Evolutionary conservation across 30 jellyfish, hydroid and myxozoan genomes (phyloP).

Genomic region (Morbakka virulenta): DNA sequence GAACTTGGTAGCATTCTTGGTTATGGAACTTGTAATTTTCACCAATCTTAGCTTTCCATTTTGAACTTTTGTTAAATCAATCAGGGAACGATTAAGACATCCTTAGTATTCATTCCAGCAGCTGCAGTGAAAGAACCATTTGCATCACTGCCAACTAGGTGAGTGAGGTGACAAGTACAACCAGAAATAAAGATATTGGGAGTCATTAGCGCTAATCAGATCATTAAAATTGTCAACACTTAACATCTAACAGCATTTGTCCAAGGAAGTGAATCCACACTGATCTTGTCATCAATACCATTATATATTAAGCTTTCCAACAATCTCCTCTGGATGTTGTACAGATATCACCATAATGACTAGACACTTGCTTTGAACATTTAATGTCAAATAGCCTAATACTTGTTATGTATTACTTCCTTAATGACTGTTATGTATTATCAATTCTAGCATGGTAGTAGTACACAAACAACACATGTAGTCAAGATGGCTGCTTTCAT

Average conservation of each 20-base stretch:
- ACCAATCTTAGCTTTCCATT: conserved; percentile 25
- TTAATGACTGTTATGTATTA: no score
- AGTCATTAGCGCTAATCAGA: conserved; percentile 37
- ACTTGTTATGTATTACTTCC: no score
- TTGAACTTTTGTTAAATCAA: conserved; percentile 46
- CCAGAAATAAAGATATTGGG: conserved; percentile 47
- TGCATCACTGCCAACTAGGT: conserved; percentile 45
- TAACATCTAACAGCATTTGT: conserved; percentile 16
- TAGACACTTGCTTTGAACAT: conserved; percentile 10
- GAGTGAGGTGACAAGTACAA: conserved; percentile 75
- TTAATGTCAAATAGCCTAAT: conserved; percentile 60
- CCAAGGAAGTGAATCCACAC: no score
- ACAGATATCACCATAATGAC: conserved; percentile 48
- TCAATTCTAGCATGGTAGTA: no score
- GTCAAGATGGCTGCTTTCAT: no score
- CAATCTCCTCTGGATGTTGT: no score
- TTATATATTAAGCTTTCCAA: no score
- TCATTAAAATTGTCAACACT: conserved; percentile 59
- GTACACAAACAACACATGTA: no score
- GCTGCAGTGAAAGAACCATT: conserved; percentile 30
- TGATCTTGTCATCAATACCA: no score
- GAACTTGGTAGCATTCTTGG: conserved; percentile 29
- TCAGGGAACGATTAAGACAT: conserved; percentile 21
- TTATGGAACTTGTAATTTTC: conserved; percentile 39
- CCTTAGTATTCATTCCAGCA: conserved; percentile 35